Conservation (phyloP, 2,113 vertebrate species). For the Chiloscyllium plagiosum region DNA sequence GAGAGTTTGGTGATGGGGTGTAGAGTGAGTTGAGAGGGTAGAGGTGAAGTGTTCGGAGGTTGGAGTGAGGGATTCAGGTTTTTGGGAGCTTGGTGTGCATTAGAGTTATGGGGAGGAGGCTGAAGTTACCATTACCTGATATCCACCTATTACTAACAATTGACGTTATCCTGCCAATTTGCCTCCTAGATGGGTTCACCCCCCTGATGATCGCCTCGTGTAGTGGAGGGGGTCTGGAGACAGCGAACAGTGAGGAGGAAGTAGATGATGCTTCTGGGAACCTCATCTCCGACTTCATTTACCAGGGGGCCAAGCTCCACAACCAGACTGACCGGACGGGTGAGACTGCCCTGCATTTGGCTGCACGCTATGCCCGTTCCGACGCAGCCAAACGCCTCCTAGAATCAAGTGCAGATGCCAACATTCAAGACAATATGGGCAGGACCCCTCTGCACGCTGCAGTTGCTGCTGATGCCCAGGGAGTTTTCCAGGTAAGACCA, state of each 20-base stretch:
- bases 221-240: constrained; percentile 91
- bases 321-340: constrained; percentile 95
- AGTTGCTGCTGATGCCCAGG: constrained; percentile 87
- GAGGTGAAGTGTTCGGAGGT: too few relatives aligned
- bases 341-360: constrained; percentile 88
- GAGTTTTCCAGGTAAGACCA: constrained; percentile 85
- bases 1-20: too few relatives aligned
- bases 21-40: too few relatives aligned
- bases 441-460: constrained; percentile 87
- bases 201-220: constrained; percentile 97
- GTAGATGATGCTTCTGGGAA: constrained; percentile 85
- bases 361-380: constrained; percentile 88
- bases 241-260: constrained; percentile 80
- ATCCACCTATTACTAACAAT: too few relatives aligned
- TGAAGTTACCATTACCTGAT: too few relatives aligned
- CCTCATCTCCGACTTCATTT: constrained; percentile 94
- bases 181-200: constrained; percentile 82
- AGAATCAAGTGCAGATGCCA: constrained; percentile 90
- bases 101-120: too few relatives aligned
- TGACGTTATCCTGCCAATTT: not conserved
- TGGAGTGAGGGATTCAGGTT: too few relatives aligned
- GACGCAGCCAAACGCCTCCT: constrained; percentile 92
- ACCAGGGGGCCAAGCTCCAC: constrained; percentile 92
- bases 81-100: too few relatives aligned
- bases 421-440: constrained; percentile 97